These are phyloP conservation scores for Puntigrus tetrazona DNA, from an alignment of 2,113 vertebrate species.

Conservation along the genomic window DNA sequence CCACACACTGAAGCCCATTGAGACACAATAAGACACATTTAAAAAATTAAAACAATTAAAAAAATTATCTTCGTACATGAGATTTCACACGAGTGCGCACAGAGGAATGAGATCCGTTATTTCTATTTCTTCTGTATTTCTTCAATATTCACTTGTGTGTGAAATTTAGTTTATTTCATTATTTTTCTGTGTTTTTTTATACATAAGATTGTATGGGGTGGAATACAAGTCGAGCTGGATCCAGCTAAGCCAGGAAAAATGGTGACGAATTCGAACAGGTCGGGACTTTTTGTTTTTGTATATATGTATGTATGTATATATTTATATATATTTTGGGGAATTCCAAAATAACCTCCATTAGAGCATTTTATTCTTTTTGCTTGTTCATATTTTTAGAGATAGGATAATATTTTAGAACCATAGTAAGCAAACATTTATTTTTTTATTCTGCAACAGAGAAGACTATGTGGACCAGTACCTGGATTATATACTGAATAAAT, in stretches of 20 bases:
- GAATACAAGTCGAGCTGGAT: constrained; percentile 65
- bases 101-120: neutral
- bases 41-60: too few relatives aligned
- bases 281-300: neutral
- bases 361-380: neutral
- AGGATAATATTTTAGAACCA: neutral
- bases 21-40: too few relatives aligned
- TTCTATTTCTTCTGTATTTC: too few relatives aligned
- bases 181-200: too few relatives aligned
- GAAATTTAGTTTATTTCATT: too few relatives aligned
- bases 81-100: neutral
- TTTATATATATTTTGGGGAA: too few relatives aligned
- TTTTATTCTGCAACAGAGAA: constrained; percentile 63
- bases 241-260: constrained; percentile 60
- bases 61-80: too few relatives aligned
- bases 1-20: too few relatives aligned
- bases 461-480: constrained; percentile 76
- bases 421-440: neutral
- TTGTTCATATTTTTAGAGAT: neutral
- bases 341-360: neutral
- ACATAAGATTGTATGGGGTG: constrained; percentile 72
- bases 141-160: too few relatives aligned
- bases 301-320: too few relatives aligned
- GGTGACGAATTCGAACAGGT: constrained; percentile 73
- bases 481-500: constrained; percentile 78